Evolutionary conservation across 2,888 invertebrate genomes (phyloP), one percentile per base, ranked within the genome.

Genomic region (Andrena bucephala): DNA sequence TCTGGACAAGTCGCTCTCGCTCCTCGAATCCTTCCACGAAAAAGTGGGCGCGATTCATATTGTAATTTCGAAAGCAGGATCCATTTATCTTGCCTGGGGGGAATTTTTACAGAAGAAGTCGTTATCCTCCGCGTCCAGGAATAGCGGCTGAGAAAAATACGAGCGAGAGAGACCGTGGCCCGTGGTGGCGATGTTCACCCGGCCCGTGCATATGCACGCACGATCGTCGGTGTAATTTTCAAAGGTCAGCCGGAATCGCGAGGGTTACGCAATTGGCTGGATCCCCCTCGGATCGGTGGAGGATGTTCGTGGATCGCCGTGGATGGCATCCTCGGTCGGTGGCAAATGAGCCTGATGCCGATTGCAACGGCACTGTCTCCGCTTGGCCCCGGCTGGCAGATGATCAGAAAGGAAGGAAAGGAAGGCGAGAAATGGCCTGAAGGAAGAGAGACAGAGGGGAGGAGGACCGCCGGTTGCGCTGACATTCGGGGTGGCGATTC

Each of bases 31-130:
- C 70, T 85, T 83, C 80, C 48, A 42, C 69, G 75, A 83, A 83
- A 75, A 84, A 62, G 80, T 81, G 80, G 81, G 85, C 86, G 80
- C 87, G 88, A 88, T 88, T 88, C 89, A 83, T 89, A 88, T 88
- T 89, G 80, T 89, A 87, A 89, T 89, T 87, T 89, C 67, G 77
- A 82, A 84, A 85, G 72, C 83, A 79, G 84, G 74, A 80, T 67
- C 81, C 81, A 88, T 89, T 87, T 87, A 87, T 87, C 87, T 87
- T 85, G 77, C 48, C 74, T 27, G 62, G 42, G 73, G 73, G 80
- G 80, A 65, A 82, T 79, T 76, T 85, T 82, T 86, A 85, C 80
- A 63, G 62, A 65, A 81, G 82, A 83, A 83, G 84, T 88, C 77
- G 86, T 86, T 84, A 84, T 86, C 80, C 74, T 66, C 72, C 16